Evolutionary conservation across 2,888 invertebrate species (phyloP), one percentile per base, ranked within the genome.

Genomic region (Steinernema carpocapsae): DNA sequence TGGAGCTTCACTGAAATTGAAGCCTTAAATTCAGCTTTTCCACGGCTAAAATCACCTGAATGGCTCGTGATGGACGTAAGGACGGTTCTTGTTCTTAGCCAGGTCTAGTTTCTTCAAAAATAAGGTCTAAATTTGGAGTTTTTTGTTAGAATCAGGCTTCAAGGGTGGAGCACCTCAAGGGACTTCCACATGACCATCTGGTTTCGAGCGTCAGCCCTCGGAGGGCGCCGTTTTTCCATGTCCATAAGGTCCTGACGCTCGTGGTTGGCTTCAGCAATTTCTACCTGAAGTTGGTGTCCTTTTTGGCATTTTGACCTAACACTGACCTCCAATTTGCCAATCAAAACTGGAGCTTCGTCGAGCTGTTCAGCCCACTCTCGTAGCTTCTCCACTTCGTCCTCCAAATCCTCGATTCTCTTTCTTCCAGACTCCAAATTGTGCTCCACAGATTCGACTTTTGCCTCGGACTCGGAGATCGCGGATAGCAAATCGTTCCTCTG

Each of bases 101-200:
- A 64, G 64, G 3, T 64, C 64, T 1, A 64, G 7, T 32, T 64
- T 64, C 32, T 64, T 64, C 17, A 1, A 6, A 32, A 64, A 64
- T 4, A 64, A 6, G 3, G 37, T 12, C 64, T 64, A 12, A 17
- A 26, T 17, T 6, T n/a, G n/a, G n/a, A n/a, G n/a, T n/a, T n/a
- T n/a, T n/a, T n/a, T n/a, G n/a, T n/a, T n/a, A n/a, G n/a, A n/a
- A n/a, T n/a, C n/a, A n/a, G n/a, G n/a, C n/a, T n/a, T n/a, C n/a
- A n/a, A 37, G 37, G 37, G 10, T 6, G 37, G 37, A 3, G 3
- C 10, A 37, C 37, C 37, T 37, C n/a, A 37, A 80, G 78, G 17
- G 75, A 71, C 59, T 77, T 74, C 80, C 80, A 80, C 80, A 80
- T 80, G 17, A 22, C 71, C 32, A 77, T 76, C 72, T 80, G 80